Evolutionary conservation across 1,140 invertebrate genomes (phyloP), one percentile per base, ranked within the genome.

Genomic region (Chironomus striatipennis): DNA sequence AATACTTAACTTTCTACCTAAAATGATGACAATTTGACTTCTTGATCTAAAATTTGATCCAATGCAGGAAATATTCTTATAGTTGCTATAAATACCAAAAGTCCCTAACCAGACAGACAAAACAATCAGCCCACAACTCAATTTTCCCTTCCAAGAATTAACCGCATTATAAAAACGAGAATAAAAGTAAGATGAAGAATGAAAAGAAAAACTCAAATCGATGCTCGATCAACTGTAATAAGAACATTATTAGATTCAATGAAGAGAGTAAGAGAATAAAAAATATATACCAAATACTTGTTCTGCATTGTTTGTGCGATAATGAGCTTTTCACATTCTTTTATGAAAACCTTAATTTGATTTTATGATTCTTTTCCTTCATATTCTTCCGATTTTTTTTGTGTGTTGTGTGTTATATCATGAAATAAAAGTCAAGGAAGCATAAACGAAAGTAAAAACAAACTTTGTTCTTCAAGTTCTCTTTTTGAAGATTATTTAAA

Each of bases 251-350:
- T 57, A 57, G 47, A 57, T 57, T 57, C 12, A 34, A 34, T 34
- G 24, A 34, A 34, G 24, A 34, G 12, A 57, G 47, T 57, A 57
- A 57, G n/a, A 47, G n/a, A 57, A 57, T 12, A 57, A 57, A n/a
- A 57, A n/a, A 57, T 57, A 57, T 57, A 57, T n/a, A 57, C 47
- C 47, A 57, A 57, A 57, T 57, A 57, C 47, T 57, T 57, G 47
- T 57, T 57, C 47, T 57, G 47, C 47, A 57, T 57, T 57, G 47
- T 57, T 57, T 57, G 47, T 57, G 47, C 47, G 12, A n/a, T 57
- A 57, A 57, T 57, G 47, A 57, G 47, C 47, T 57, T 57, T 57
- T 57, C 12, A n/a, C 47, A 57, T 57, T 57, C 47, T 57, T 57
- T 57, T n/a, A 57, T 57, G 47, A 57, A 57, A 57, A 57, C 47